phyloP scores from a whole-genome alignment of 1,140 invertebrate genomes.

The Platorchestia sp. region DNA sequence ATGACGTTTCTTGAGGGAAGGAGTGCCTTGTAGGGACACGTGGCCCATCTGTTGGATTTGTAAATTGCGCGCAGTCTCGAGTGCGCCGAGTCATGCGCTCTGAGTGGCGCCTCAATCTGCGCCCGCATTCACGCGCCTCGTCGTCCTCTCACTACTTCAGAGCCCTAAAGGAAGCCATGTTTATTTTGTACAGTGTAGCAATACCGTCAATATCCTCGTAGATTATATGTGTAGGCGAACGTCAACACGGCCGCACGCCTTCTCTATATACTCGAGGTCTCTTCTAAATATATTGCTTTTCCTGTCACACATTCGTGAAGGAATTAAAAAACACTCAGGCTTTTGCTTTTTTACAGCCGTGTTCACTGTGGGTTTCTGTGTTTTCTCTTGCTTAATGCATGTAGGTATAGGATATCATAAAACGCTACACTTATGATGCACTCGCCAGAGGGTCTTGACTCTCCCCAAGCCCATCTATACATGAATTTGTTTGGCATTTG shows the following conservation, averaged over 20 bases:
- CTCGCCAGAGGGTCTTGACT: no score
- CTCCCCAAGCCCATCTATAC: no score
- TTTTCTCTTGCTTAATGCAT: not conserved
- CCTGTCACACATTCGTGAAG: not conserved
- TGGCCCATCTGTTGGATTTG: not conserved
- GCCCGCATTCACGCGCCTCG: not conserved
- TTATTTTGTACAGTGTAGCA: not conserved
- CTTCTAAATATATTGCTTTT: not conserved
- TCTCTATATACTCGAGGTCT: no score
- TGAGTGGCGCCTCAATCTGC: not conserved
- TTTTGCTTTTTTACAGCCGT: not conserved
- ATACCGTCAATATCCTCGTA: not conserved
- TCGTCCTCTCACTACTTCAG: not conserved
- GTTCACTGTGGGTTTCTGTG: not conserved
- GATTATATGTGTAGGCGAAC: not conserved
- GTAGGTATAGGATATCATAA: not conserved
- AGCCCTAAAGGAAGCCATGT: not conserved
- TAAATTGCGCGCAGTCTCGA: slow-evolving; percentile 13
- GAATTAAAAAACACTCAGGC: not conserved
- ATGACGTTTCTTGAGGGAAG: not conserved
- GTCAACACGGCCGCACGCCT: not conserved
- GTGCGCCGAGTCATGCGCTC: not conserved
- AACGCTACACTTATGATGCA: not conserved
- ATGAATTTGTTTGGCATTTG: no score
- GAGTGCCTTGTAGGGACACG: not conserved